A percentile compares a stretch with the other conserved stretches of the same genome.
These are phyloP conservation scores for Caenorhabditis angaria DNA, from an alignment of 2,888 invertebrate genomes.

Conservation along the genomic window DNA sequence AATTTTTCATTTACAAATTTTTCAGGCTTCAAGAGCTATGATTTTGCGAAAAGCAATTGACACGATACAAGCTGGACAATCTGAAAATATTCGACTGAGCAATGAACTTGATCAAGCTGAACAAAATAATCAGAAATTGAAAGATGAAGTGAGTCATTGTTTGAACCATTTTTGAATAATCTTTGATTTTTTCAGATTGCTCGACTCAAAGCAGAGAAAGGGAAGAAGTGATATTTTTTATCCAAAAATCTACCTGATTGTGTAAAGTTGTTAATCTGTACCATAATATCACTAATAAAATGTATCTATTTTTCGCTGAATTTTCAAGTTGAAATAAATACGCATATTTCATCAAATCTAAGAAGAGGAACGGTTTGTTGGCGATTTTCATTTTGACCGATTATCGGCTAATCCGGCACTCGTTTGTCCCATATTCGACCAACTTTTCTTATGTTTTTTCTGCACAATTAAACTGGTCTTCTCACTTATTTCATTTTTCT, in stretches of 20 bases:
- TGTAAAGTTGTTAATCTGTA: no score
- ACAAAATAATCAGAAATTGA: slow-evolving; percentile 39
- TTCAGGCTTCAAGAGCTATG: slow-evolving; percentile 65
- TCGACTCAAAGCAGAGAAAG: slow-evolving; percentile 29
- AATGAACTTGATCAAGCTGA: slow-evolving; percentile 31
- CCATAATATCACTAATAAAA: no score
- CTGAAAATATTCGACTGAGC: slow-evolving; percentile 33
- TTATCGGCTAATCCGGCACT: slow-evolving; percentile 42
- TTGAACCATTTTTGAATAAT: not conserved
- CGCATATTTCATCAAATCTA: slow-evolving; percentile 1
- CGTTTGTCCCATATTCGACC: slow-evolving; percentile 38
- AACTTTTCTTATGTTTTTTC: slow-evolving; percentile 20
- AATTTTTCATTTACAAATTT: slow-evolving; percentile 7
- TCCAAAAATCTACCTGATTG: not conserved
- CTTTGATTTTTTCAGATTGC: slow-evolving; percentile 31
- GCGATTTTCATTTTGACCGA: slow-evolving; percentile 11
- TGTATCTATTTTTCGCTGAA: no score
- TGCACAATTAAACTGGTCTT: slow-evolving; percentile 27
- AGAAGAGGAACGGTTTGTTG: not conserved
- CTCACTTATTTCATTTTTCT: not conserved
- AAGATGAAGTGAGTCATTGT: slow-evolving; percentile 36
- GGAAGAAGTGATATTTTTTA: not conserved
- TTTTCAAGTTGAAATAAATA: no score
- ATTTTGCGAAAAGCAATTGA: slow-evolving; percentile 67
- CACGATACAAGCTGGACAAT: slow-evolving; percentile 58